phyloP scores from a whole-genome alignment of 1,140 invertebrate genomes.

The Rhyzopertha dominica region DNA sequence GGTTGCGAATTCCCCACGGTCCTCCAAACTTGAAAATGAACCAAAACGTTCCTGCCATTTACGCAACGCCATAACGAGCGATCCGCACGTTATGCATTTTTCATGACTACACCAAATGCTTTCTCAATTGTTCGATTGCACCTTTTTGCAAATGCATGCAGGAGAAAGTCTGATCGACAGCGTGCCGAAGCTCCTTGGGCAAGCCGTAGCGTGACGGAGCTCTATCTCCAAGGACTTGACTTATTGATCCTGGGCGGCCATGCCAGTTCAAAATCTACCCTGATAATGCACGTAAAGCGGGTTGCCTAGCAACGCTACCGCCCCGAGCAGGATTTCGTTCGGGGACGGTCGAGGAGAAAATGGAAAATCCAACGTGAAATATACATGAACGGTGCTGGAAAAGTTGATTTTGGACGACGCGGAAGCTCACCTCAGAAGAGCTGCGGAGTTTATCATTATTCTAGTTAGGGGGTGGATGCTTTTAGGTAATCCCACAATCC shows the following conservation, averaged over 20 bases:
- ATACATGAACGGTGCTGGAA: too few relatives aligned
- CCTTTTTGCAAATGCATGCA: not conserved
- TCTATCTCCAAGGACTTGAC: constrained; percentile 18
- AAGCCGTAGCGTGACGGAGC: not conserved
- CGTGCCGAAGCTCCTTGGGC: not conserved
- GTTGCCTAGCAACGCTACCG: constrained; percentile 5
- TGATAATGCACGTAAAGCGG: not conserved
- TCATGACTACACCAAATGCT: not conserved
- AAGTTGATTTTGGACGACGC: too few relatives aligned
- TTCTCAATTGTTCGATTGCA: not conserved
- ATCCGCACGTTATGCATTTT: not conserved
- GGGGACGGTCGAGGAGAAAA: constrained; percentile 2
- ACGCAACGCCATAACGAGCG: constrained; percentile 8
- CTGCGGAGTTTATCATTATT: too few relatives aligned
- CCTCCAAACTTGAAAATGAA: too few relatives aligned
- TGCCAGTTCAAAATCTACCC: not conserved
- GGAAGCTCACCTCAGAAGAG: too few relatives aligned
- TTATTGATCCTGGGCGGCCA: constrained; percentile 16
- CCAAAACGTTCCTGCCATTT: constrained; percentile 4
- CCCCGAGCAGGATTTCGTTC: too few relatives aligned
- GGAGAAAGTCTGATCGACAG: not conserved
- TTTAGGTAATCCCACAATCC: too few relatives aligned
- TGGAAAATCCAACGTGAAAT: too few relatives aligned
- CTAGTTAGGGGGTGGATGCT: too few relatives aligned
- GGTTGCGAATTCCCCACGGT: too few relatives aligned